phyloP scores from a whole-genome alignment of 2,113 vertebrate species.

The Tenrec ecaudatus region DNA sequence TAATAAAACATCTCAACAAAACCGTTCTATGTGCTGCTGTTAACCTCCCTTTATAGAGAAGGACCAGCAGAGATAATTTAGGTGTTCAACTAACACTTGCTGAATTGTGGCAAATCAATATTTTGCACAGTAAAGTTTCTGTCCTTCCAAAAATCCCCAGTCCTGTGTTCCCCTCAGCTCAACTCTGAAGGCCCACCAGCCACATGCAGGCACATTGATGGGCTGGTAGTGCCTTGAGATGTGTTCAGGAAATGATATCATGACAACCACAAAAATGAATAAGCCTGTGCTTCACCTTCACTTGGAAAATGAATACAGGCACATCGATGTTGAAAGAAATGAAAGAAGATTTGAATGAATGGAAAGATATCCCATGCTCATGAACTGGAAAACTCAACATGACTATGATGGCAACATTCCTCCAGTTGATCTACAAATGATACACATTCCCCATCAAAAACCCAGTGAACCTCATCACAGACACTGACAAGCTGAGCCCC shows the following conservation, averaged over 20 bases:
- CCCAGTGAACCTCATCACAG: background rate
- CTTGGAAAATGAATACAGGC: slow-evolving; percentile 1
- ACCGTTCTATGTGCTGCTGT: background rate
- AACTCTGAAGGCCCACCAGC: background rate
- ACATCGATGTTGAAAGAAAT: slow-evolving; percentile 20
- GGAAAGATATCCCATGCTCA: background rate
- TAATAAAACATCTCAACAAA: slow-evolving; percentile 30
- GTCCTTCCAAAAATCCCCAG: background rate
- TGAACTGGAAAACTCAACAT: background rate
- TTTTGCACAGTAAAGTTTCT: background rate
- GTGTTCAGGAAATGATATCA: background rate
- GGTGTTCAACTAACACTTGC: background rate
- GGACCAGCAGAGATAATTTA: slow-evolving; percentile 18
- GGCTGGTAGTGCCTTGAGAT: background rate
- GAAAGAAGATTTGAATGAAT: slow-evolving; percentile 2
- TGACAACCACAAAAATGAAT: background rate
- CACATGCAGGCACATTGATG: background rate
- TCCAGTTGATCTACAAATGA: no score
- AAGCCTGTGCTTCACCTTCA: slow-evolving; percentile 29
- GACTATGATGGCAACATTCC: background rate
- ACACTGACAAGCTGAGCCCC: background rate
- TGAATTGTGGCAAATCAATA: background rate
- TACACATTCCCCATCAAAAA: background rate
- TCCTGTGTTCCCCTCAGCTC: background rate
- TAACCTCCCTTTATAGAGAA: background rate